Evolutionary conservation across 2,888 invertebrate genomes (phyloP), one percentile per base, ranked within the genome.

Genomic region (Drosophila austrosaltans): DNA sequence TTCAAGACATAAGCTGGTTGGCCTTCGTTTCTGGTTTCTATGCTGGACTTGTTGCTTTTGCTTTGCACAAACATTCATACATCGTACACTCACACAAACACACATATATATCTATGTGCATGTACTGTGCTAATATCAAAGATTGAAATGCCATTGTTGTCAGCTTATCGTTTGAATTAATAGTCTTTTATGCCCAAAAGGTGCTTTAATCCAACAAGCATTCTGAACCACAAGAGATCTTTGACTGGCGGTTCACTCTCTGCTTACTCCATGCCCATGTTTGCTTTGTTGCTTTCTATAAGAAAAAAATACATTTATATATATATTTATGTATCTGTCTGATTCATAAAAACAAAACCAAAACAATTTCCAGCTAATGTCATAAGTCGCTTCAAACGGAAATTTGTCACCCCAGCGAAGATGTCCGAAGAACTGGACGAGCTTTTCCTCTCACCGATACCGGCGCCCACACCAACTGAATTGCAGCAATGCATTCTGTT

Each of bases 131-230:
- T 79, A 76, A 74, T 76, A 61, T 67, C 73, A 70, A n/a, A 79
- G 77, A 87, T 87, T 87, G 86, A 87, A 85, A 85, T 87, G 88
- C 77, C 85, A 87, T 81, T 87, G 81, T 76, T 77, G 80, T 77
- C 84, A 84, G 85, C 76, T 77, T 79, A 86, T 77, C 88, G 69
- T 75, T 69, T 76, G 72, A 74, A 58, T 73, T 66, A 79, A 79
- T 81, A 25, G 81, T 77, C 36, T 36, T 36, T 36, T 36, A 70
- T 65, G 63, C 66, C 66, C 66, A 56, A 72, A 63, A 79, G 70
- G 61, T 66, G 70, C 54, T 65, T 62, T 36, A 32, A 79, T 54
- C 60, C 25, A 69, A 36, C 8, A 44, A 56, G 25, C 12, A 57
- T 22, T n/a, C 3, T n/a, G 25, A 53, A 25, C 40, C 25, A 44